phyloP scores from a whole-genome alignment of 2,797 vertebrate genomes.

The Hozukius guyotensis region DNA sequence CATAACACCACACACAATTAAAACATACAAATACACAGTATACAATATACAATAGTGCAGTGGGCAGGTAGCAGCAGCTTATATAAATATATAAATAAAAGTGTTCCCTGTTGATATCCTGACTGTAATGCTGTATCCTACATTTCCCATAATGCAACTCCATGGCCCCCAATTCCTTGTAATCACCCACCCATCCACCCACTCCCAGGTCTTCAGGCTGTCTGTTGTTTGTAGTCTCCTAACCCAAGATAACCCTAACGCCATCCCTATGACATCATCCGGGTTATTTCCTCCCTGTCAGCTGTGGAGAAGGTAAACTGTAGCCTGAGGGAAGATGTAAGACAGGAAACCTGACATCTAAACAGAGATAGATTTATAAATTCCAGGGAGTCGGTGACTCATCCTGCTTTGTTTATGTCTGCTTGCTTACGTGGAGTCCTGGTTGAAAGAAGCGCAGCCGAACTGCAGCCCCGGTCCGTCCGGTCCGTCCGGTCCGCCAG shows the following conservation, averaged over 20 bases:
- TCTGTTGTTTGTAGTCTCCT: not conserved
- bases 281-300: not conserved
- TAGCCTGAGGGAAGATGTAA: too few relatives aligned
- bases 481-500: slow-evolving; percentile 42
- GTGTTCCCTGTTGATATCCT: too few relatives aligned
- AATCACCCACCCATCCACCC: not conserved
- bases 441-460: slow-evolving; percentile 92
- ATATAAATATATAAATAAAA: too few relatives aligned
- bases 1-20: too few relatives aligned
- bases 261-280: not conserved
- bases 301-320: too few relatives aligned
- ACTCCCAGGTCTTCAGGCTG: not conserved
- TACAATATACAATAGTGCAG: too few relatives aligned
- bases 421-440: slow-evolving; percentile 93
- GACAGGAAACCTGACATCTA: too few relatives aligned
- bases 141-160: not conserved
- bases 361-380: too few relatives aligned
- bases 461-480: slow-evolving; percentile 64
- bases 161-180: not conserved
- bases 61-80: too few relatives aligned
- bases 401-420: not conserved
- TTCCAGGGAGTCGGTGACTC: too few relatives aligned
- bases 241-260: not conserved
- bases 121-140: not conserved
- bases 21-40: too few relatives aligned